Conservation (phyloP, 2,888 invertebrate species). For the Latheticus oryzae region DNA sequence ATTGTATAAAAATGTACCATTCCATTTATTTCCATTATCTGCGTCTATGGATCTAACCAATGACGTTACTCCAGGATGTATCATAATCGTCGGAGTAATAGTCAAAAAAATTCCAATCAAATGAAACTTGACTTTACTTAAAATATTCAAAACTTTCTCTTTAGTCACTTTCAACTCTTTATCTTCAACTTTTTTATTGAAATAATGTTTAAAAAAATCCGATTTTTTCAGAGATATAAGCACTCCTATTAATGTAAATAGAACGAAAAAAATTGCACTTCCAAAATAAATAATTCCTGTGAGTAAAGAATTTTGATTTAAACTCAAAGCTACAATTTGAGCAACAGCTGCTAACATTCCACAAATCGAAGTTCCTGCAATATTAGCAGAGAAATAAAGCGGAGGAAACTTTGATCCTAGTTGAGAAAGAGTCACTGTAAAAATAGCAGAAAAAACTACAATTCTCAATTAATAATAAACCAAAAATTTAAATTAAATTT, state of each 20-base stretch:
- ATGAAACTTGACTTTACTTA: slow-evolving; percentile 31
- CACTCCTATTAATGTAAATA: slow-evolving; percentile 36
- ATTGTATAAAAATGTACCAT: slow-evolving; percentile 45
- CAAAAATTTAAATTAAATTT: too few relatives aligned
- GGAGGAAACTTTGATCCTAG: slow-evolving; percentile 52
- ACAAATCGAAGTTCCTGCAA: slow-evolving; percentile 52
- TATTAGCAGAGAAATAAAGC: slow-evolving; percentile 47
- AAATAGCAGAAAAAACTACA: slow-evolving; percentile 50
- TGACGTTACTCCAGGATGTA: slow-evolving; percentile 51
- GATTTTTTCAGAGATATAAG: slow-evolving; percentile 45
- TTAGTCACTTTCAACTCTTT: slow-evolving; percentile 16
- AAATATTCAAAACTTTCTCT: neutral
- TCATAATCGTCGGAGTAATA: slow-evolving; percentile 48
- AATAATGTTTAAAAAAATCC: slow-evolving; percentile 50
- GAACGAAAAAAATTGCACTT: slow-evolving; percentile 39
- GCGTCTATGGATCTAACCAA: slow-evolving; percentile 45
- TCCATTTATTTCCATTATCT: slow-evolving; percentile 45
- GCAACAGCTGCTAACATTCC: slow-evolving; percentile 50
- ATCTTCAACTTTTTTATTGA: slow-evolving; percentile 45
- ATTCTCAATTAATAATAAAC: too few relatives aligned
- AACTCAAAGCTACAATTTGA: slow-evolving; percentile 41
- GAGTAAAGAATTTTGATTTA: slow-evolving; percentile 30
- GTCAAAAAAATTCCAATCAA: slow-evolving; percentile 47
- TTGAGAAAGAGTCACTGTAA: slow-evolving; percentile 52
- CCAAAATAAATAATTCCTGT: slow-evolving; percentile 45